A percentile compares a stretch with the other conserved stretches of the same genome.
Conservation (phyloP, 2,888 invertebrate genomes). For the Lissonota sp. region DNA sequence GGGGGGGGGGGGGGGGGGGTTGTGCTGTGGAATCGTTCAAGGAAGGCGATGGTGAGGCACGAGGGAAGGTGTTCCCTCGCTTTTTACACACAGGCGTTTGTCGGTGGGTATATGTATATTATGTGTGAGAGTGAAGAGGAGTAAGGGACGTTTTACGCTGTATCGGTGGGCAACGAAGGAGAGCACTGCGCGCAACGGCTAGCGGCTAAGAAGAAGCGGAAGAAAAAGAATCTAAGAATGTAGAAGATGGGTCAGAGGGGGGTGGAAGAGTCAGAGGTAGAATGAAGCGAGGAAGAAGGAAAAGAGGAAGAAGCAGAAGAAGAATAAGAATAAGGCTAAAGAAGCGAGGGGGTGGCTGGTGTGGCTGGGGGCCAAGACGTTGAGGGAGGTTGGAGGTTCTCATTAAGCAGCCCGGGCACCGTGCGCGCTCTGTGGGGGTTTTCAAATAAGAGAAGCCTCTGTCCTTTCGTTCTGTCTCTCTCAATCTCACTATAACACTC, state of each 20-base stretch:
- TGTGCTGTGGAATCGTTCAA: slow-evolving; percentile 61
- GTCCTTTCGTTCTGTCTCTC: slow-evolving; percentile 32
- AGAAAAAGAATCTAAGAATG: slow-evolving; percentile 50
- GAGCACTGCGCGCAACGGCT: slow-evolving; percentile 1
- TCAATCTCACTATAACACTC: slow-evolving; percentile 1
- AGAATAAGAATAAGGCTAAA: background rate
- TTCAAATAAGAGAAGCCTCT: slow-evolving; percentile 69
- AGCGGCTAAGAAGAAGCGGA: slow-evolving; percentile 39
- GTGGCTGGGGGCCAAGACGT: slow-evolving; percentile 61
- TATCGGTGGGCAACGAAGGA: slow-evolving; percentile 50
- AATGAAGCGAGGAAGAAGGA: background rate
- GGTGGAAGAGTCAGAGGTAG: background rate
- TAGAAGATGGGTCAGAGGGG: slow-evolving; percentile 25
- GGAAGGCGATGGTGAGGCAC: slow-evolving; percentile 61
- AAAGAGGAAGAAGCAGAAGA: slow-evolving; percentile 22
- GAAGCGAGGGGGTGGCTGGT: slow-evolving; percentile 37
- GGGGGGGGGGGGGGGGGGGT: slow-evolving; percentile 64
- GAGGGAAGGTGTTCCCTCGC: slow-evolving; percentile 61
- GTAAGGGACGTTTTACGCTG: slow-evolving; percentile 43
- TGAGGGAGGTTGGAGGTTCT: slow-evolving; percentile 80
- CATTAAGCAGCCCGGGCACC: slow-evolving; percentile 84
- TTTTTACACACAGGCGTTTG: slow-evolving; percentile 54
- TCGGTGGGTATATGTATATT: slow-evolving; percentile 13
- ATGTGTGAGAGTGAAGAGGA: slow-evolving; percentile 18
- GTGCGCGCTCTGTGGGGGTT: slow-evolving; percentile 71